phyloP scores from a whole-genome alignment of 2,113 vertebrate genomes.

The Aleadryas rufinucha region DNA sequence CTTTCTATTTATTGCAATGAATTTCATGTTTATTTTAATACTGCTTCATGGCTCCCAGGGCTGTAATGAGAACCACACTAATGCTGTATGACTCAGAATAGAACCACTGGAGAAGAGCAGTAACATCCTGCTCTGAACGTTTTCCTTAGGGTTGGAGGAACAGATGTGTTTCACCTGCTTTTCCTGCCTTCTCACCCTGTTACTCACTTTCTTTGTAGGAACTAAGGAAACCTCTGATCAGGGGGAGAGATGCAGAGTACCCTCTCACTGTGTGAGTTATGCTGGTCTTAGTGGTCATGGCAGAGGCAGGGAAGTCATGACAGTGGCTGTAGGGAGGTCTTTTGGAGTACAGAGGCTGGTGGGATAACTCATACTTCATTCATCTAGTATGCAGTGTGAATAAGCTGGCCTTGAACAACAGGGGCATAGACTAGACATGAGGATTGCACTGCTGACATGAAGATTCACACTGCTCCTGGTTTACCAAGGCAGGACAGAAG shows the following conservation, averaged over 20 bases:
- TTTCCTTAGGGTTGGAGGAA: background rate
- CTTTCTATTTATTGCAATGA: background rate
- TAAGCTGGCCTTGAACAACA: background rate
- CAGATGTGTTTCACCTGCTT: background rate
- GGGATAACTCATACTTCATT: background rate
- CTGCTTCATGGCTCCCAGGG: background rate
- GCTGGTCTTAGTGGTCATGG: background rate
- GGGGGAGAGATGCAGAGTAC: background rate
- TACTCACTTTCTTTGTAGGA: fast-evolving
- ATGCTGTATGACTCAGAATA: background rate
- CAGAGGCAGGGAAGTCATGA: background rate
- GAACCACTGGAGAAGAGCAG: background rate
- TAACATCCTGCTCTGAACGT: background rate
- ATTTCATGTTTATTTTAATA: background rate
- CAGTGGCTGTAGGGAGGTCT: background rate
- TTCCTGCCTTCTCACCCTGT: background rate
- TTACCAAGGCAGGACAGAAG: background rate
- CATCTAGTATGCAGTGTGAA: background rate
- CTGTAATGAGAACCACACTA: background rate
- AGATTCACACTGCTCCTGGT: background rate
- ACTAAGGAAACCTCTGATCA: background rate
- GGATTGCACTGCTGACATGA: background rate
- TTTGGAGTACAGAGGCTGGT: background rate
- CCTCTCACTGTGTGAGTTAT: fast-evolving
- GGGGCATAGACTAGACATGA: background rate